phyloP scores from a whole-genome alignment of 2,113 vertebrate species.

The Rhizomys pruinosus region DNA sequence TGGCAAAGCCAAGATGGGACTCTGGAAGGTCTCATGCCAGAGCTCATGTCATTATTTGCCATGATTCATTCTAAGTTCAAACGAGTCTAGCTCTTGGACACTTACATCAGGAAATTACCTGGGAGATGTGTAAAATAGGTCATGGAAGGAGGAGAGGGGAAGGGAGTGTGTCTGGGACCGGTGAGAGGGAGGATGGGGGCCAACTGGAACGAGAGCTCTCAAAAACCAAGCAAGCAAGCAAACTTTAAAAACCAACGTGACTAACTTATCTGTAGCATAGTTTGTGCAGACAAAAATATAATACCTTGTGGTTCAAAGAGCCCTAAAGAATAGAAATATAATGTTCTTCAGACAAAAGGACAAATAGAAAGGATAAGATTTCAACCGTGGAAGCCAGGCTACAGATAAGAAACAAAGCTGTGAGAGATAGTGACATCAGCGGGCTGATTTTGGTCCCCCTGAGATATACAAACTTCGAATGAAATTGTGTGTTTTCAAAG shows the following conservation, averaged over 20 bases:
- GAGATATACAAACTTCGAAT: background rate
- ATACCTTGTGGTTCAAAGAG: background rate
- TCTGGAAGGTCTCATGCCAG: conserved; percentile 15
- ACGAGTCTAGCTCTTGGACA: conserved; percentile 48
- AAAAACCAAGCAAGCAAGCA: background rate
- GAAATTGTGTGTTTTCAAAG: conserved; percentile 17
- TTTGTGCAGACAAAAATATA: conserved; percentile 22
- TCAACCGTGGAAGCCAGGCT: conserved; percentile 15
- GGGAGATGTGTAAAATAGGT: conserved; percentile 13
- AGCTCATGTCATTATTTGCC: background rate
- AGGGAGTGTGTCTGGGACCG: background rate
- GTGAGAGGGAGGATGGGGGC: background rate
- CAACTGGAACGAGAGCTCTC: background rate
- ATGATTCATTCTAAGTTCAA: conserved; percentile 39
- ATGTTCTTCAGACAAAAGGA: background rate
- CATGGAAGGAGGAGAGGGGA: background rate
- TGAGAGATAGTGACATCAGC: background rate
- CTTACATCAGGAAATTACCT: conserved; percentile 32
- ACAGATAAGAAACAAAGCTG: background rate
- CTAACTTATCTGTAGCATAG: background rate
- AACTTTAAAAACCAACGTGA: background rate
- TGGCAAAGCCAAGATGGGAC: background rate
- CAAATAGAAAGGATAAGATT: conserved; percentile 15
- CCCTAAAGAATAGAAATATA: background rate
- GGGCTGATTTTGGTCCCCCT: background rate